Percentiles rank a stretch among this genome's conserved stretches.
Evolutionary conservation across 2,888 invertebrate genomes (phyloP).

Genomic region (Deroplatys truncata): DNA sequence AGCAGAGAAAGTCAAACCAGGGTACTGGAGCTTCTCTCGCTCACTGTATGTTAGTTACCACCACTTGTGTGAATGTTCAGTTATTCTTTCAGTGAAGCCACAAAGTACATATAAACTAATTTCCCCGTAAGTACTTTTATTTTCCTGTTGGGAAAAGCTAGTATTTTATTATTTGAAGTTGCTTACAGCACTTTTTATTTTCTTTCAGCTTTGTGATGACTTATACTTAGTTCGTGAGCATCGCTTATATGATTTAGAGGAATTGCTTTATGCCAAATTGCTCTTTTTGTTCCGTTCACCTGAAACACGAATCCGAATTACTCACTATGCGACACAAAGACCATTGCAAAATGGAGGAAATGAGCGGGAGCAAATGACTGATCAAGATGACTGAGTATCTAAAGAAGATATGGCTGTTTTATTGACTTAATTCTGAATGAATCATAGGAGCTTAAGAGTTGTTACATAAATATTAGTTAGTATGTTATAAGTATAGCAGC

Average conservation of each 20-base stretch:
- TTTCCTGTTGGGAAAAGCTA: neutral
- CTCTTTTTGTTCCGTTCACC: conserved; percentile 97
- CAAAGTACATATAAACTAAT: neutral
- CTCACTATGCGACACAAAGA: conserved; percentile 35
- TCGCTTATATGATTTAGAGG: conserved; percentile 85
- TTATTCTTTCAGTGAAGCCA: too few species aligned
- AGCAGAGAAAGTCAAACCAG: too few species aligned
- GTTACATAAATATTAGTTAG: too few species aligned
- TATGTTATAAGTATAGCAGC: too few species aligned
- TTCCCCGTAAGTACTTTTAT: neutral
- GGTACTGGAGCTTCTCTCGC: too few species aligned
- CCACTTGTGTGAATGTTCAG: too few species aligned
- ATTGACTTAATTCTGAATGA: too few species aligned
- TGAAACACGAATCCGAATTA: conserved; percentile 82
- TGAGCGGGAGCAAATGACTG: neutral
- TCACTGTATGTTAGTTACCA: too few species aligned
- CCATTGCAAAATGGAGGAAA: neutral
- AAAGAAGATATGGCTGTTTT: neutral
- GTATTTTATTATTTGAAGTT: neutral
- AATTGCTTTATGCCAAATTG: conserved; percentile 95
- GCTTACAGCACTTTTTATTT: neutral
- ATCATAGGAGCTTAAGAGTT: too few species aligned
- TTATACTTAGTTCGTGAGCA: conserved; percentile 91
- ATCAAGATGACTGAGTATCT: neutral
- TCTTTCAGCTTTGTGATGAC: conserved; percentile 66